phyloP scores from a whole-genome alignment of 1,140 invertebrate genomes.

The Onthophagus taurus region DNA sequence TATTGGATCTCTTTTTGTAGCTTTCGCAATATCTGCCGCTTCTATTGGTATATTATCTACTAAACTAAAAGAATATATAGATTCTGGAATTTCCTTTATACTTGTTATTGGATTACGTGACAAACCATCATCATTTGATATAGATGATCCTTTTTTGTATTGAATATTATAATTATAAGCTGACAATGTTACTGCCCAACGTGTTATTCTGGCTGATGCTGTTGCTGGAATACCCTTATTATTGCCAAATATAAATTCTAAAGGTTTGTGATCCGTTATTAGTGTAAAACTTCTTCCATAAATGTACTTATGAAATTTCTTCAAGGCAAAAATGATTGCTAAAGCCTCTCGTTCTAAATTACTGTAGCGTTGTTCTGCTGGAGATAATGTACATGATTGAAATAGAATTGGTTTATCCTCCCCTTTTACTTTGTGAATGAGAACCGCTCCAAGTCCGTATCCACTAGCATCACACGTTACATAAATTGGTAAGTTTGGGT shows the following conservation, averaged over 20 bases:
- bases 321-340: slow-evolving; percentile 21
- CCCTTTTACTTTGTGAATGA: slow-evolving; percentile 26
- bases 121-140: slow-evolving; percentile 16
- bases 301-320: slow-evolving; percentile 20
- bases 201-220: background rate
- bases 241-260: slow-evolving; percentile 5
- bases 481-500: slow-evolving; percentile 24
- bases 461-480: slow-evolving; percentile 30
- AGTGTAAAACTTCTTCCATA: slow-evolving; percentile 17
- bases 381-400: slow-evolving; percentile 21
- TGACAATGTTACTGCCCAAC: slow-evolving; percentile 5
- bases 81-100: background rate
- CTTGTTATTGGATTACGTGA: slow-evolving; percentile 15
- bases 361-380: slow-evolving; percentile 19
- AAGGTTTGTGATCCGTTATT: slow-evolving; percentile 15
- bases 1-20: slow-evolving; percentile 12
- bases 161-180: slow-evolving; percentile 15
- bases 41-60: background rate
- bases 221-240: slow-evolving; percentile 5
- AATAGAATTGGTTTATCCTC: slow-evolving; percentile 32
- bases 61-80: slow-evolving; percentile 13
- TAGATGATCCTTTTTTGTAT: slow-evolving; percentile 14
- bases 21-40: background rate
- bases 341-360: slow-evolving; percentile 23
- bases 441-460: slow-evolving; percentile 34